Base-by-base conservation (phyloP, 2,113 vertebrate genomes). In the Rana temporaria region DNA sequence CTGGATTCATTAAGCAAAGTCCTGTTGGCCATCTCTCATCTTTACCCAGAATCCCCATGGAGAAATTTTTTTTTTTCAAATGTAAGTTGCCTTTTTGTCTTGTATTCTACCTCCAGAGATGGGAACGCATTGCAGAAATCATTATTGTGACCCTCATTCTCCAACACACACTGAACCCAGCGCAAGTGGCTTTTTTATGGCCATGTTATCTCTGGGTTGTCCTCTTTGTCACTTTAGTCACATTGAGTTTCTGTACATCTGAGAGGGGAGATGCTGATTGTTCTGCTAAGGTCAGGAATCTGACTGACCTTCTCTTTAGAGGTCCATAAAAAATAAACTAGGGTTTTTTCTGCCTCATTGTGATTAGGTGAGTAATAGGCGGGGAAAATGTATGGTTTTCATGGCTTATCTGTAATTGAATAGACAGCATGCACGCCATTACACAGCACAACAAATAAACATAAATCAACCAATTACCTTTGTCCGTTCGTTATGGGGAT, bases 201-300 rank as follows among this genome's bases (percentile, higher is more conserved):
- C 42, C 26, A 19, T 52, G 12, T 78, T 53, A 34, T 7, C 22
- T 18, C 24, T 56, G 20, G 19, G 16, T 17, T 17, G 42, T 52
- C 20, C 5, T 42, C 81, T 67, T 67, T 42, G 71, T 82, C 32
- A 12, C 78, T 42, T 24, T 69, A 16, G 72, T n/a, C 18, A 59
- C 32, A 70, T 62, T 52, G 65, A 32, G 48, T 48, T 59, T n/a
- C 15, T 68, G 30, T 62, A 30, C 26, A 12, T 69, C 16, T 52
- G n/a, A 62, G 1, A 24, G 22, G 20, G 59, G 34, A 76, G 59
- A 48, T 59, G 22, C 2, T 24, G 34, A 3, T 1, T 24, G 55
- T 4, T 62, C 7, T 22, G 6, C 19, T 15, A 14, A 24, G 73
- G 73, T 63, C 59, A 62, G 12, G 59, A n/a, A 57, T 63, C 6